Base-by-base conservation (phyloP, 2,113 vertebrate species). In the Heteronetta atricapilla region DNA sequence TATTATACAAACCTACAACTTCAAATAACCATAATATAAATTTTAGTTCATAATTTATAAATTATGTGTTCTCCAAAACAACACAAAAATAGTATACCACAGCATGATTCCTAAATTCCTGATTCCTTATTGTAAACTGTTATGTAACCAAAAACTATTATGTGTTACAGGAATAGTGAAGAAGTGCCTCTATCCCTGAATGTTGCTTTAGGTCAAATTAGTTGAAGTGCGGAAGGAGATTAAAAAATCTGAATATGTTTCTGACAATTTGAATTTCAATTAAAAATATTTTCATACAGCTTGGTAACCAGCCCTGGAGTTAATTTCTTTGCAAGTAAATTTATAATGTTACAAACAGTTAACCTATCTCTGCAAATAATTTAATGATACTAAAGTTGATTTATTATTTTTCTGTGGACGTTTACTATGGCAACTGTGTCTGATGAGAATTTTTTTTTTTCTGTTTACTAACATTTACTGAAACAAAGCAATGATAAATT, bases 181-280 rank as follows among this genome's bases (percentile, higher is more conserved):
- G 2, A 75, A 79, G 31, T 38, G 52, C 33, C 7, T 46, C 11
- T 80, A 62, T 36, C 9, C 36, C 26, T 86, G 16, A 81, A 66
- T 74, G 62, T 28, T 64, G 22, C 29, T 50, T 5, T 66, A 28
- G 33, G 25, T 81, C 44, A 50, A 78, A 74, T 74, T 53, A 86
- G 40, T 50, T 88, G 44, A 94, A 81, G 11, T 50, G 22, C 22
- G 23, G 48, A 50, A 50, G 48, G 48, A 50, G 22, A 50, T 50
- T 12, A 50, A 25, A 90, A 89, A 56, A 33, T 4, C 3, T 64
- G 20, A 88, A 42, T 83, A 80, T 50, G 12, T 50, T 86, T 90
- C 55, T 68, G 64, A 50, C 28, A 40, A 56, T 72, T 64, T 89
- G 42, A 72, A 92, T 94, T 94, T 91, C 22, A 94, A 78, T 91